Conservation (phyloP, 1,140 invertebrate species). For the Calephelis nemesis region DNA sequence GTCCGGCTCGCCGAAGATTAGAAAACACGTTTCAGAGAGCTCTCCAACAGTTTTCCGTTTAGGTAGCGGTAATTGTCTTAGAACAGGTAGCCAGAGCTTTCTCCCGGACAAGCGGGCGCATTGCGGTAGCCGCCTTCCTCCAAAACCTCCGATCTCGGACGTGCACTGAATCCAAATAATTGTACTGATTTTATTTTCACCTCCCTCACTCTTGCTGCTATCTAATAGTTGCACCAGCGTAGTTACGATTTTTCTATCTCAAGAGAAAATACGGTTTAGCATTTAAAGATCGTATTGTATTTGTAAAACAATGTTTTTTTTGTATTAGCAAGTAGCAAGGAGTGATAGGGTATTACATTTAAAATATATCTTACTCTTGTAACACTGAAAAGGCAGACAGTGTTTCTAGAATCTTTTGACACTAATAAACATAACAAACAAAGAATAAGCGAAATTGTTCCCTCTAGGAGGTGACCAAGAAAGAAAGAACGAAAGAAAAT, state of each 20-base stretch:
- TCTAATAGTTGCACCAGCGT: constrained; percentile 51
- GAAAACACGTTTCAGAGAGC: constrained; percentile 65
- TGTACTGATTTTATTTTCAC: constrained; percentile 76
- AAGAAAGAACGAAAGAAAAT: too few species aligned
- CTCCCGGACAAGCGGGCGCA: constrained; percentile 52
- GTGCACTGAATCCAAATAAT: constrained; percentile 70
- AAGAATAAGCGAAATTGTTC: too few species aligned
- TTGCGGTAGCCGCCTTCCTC: constrained; percentile 59
- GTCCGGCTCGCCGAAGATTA: constrained; percentile 53
- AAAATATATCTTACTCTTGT: not conserved
- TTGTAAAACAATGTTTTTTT: not conserved
- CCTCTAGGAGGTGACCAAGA: too few species aligned
- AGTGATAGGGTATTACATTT: not conserved
- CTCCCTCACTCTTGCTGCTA: constrained; percentile 65
- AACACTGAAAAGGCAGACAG: too few species aligned
- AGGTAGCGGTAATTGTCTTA: constrained; percentile 73
- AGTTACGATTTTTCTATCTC: constrained; percentile 26
- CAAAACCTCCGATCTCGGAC: constrained; percentile 63
- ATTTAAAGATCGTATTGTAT: constrained; percentile 41
- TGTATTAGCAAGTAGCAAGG: too few species aligned
- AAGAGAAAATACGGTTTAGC: constrained; percentile 23
- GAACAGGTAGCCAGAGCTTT: constrained; percentile 57
- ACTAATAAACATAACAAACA: too few species aligned
- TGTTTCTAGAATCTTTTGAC: too few species aligned
- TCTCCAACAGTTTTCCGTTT: constrained; percentile 71